phyloP scores from a whole-genome alignment of 1,140 invertebrate genomes.

The Brevipalpus yothersi region DNA sequence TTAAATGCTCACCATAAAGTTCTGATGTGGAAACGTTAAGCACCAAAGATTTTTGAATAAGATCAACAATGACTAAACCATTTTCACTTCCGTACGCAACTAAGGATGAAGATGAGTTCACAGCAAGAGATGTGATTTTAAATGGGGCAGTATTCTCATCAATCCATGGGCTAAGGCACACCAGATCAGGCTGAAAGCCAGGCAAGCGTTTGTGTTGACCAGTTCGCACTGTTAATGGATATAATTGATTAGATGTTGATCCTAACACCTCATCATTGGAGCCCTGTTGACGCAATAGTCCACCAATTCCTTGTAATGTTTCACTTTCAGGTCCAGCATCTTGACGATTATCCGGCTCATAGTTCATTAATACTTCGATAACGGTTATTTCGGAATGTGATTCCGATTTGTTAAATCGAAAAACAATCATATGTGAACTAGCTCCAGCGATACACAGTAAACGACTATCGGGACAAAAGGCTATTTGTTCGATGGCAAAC shows the following conservation, averaged over 20 bases:
- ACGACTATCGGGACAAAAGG: slow-evolving; percentile 72
- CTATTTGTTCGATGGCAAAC: slow-evolving; percentile 74
- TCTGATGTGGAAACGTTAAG: slow-evolving; percentile 44
- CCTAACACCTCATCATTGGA: neutral
- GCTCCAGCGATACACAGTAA: slow-evolving; percentile 67
- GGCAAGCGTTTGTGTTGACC: slow-evolving; percentile 52
- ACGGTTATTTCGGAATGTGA: slow-evolving; percentile 50
- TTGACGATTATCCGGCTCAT: slow-evolving; percentile 45
- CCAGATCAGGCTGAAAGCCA: slow-evolving; percentile 81
- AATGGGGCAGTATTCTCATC: slow-evolving; percentile 45
- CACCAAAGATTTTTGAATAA: slow-evolving; percentile 66
- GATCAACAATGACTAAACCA: slow-evolving; percentile 77
- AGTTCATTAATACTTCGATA: slow-evolving; percentile 63
- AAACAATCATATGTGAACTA: slow-evolving; percentile 72
- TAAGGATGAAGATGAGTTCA: slow-evolving; percentile 82
- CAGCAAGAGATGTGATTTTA: slow-evolving; percentile 57
- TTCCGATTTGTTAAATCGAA: slow-evolving; percentile 81
- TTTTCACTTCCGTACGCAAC: slow-evolving; percentile 89
- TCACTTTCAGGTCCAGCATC: slow-evolving; percentile 14
- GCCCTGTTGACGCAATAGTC: neutral
- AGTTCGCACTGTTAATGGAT: slow-evolving; percentile 32
- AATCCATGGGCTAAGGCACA: slow-evolving; percentile 61
- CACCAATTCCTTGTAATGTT: neutral
- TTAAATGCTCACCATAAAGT: slow-evolving; percentile 40
- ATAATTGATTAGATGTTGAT: slow-evolving; percentile 5